These are phyloP conservation scores for Halcyon badia DNA, from an alignment of 2,797 vertebrate species.

Conservation along the genomic window DNA sequence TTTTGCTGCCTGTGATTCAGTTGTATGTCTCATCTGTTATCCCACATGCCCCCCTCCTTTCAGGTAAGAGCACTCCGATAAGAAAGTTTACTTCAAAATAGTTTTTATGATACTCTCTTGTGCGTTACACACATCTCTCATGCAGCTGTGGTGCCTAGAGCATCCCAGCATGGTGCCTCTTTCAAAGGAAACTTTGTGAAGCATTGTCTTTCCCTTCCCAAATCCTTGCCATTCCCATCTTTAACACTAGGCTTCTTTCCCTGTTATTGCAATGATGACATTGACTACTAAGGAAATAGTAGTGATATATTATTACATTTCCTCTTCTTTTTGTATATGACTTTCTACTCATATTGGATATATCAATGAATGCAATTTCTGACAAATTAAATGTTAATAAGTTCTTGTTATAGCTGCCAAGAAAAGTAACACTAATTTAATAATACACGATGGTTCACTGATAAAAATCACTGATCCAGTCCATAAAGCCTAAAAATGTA, in stretches of 20 bases:
- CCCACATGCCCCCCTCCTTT: not conserved
- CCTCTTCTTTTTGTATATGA: not conserved
- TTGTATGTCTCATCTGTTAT: not conserved
- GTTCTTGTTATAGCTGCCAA: not conserved
- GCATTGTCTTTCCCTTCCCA: not conserved
- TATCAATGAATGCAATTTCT: not conserved
- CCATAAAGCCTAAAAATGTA: not conserved
- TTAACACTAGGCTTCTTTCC: not conserved
- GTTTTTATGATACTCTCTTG: not conserved
- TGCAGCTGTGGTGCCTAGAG: not conserved
- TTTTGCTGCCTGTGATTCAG: not conserved
- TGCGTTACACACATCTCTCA: not conserved
- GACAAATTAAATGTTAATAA: not conserved
- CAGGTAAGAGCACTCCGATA: not conserved
- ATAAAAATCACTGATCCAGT: not conserved
- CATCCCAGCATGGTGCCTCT: not conserved
- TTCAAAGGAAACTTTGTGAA: not conserved
- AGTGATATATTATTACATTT: not conserved
- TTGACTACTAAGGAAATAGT: not conserved
- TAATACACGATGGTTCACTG: not conserved
- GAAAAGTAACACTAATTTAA: slow-evolving; percentile 1
- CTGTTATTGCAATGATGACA: not conserved
- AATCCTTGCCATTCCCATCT: not conserved
- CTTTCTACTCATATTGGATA: not conserved
- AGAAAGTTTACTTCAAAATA: not conserved